These are phyloP conservation scores for Nomada ruficornis DNA, from an alignment of 2,888 invertebrate species.

Conservation along the genomic window DNA sequence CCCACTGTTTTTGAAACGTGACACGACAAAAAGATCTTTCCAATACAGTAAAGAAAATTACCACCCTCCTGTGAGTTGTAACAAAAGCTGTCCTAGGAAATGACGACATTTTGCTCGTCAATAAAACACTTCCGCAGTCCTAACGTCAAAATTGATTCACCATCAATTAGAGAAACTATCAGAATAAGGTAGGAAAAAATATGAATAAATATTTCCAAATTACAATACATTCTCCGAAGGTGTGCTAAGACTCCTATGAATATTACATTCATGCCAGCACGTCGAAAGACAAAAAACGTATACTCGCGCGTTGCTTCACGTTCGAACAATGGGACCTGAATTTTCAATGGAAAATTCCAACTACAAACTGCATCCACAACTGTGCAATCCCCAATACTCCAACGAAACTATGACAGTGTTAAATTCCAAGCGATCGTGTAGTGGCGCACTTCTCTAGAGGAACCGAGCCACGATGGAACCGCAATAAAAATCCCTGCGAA, in stretches of 20 bases:
- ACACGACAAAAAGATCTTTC: neutral
- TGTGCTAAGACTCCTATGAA: too few relatives aligned
- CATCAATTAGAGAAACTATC: neutral
- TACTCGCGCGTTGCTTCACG: neutral
- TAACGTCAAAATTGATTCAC: neutral
- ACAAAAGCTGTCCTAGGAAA: slow-evolving; percentile 22
- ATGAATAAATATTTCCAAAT: too few relatives aligned
- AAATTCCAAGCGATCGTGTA: slow-evolving; percentile 38
- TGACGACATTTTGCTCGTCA: neutral
- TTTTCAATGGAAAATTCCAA: slow-evolving; percentile 1
- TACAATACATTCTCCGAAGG: too few relatives aligned
- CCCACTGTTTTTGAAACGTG: slow-evolving; percentile 21
- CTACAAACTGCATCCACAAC: too few relatives aligned
- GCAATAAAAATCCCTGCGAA: slow-evolving; percentile 47
- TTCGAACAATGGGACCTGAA: too few relatives aligned
- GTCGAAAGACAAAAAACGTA: neutral
- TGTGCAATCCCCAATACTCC: slow-evolving; percentile 6
- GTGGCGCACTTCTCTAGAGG: slow-evolving; percentile 13
- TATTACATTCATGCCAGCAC: too few relatives aligned
- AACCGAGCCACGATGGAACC: slow-evolving; percentile 29
- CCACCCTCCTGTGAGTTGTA: slow-evolving; percentile 5
- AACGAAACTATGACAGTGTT: slow-evolving; percentile 26
- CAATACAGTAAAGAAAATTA: neutral
- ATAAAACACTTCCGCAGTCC: slow-evolving; percentile 2
- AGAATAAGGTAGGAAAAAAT: too few relatives aligned